Percentiles rank a stretch among this genome's conserved stretches.
These are phyloP conservation scores for Phymastichus coffea DNA, from an alignment of 1,140 invertebrate species.

Conservation along the genomic window DNA sequence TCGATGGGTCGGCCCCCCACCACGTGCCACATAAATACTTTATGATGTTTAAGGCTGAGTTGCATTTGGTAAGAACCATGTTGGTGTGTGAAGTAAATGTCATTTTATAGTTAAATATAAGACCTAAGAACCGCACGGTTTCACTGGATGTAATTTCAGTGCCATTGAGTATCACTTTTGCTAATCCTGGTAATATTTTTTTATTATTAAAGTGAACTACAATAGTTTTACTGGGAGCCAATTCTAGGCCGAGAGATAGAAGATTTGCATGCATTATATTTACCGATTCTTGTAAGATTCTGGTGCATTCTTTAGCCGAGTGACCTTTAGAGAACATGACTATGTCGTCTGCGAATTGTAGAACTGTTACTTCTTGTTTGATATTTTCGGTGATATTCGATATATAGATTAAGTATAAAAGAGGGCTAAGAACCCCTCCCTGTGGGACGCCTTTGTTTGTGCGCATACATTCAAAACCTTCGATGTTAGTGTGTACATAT, in stretches of 20 bases:
- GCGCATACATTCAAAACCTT: too few relatives aligned
- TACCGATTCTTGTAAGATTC: too few relatives aligned
- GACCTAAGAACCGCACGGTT: background rate
- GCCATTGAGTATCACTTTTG: slow-evolving; percentile 2
- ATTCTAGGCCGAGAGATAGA: too few relatives aligned
- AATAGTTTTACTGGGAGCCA: too few relatives aligned
- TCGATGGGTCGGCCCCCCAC: too few relatives aligned
- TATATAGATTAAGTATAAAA: slow-evolving; percentile 1
- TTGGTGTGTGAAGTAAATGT: background rate
- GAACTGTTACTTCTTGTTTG: background rate
- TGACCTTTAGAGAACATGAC: too few relatives aligned
- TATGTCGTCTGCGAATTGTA: slow-evolving; percentile 4
- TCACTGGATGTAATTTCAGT: background rate
- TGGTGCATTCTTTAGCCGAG: too few relatives aligned
- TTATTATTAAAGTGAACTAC: slow-evolving; percentile 29
- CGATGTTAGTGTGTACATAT: background rate
- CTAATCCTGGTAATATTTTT: slow-evolving; percentile 3
- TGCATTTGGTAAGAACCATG: too few relatives aligned
- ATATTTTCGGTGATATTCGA: background rate
- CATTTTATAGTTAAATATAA: slow-evolving; percentile 11
- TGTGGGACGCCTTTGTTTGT: background rate
- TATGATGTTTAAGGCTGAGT: too few relatives aligned
- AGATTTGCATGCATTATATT: too few relatives aligned
- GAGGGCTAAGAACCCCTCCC: slow-evolving; percentile 16
- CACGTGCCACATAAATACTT: too few relatives aligned